Conservation (phyloP, 2,797 vertebrate species). For the Argyrosomus regius region DNA sequence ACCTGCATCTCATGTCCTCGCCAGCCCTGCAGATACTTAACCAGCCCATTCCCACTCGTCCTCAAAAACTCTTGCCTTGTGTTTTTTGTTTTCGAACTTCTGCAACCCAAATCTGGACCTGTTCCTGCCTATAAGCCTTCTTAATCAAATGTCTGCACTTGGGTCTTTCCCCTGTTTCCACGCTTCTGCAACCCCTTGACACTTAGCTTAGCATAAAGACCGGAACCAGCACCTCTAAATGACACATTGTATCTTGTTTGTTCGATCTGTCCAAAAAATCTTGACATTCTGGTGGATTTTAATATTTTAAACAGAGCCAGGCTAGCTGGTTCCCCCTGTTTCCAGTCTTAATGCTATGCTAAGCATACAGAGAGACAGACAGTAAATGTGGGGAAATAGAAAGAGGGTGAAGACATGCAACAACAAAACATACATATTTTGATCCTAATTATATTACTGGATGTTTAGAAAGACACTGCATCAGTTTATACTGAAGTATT, state of each 20-base stretch:
- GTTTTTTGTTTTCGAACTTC: too few relatives aligned
- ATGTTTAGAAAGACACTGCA: neutral
- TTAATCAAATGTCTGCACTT: too few relatives aligned
- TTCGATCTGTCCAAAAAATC: neutral
- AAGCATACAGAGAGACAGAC: neutral
- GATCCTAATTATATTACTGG: neutral
- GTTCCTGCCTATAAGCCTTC: too few relatives aligned
- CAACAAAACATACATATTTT: neutral
- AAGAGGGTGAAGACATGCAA: neutral
- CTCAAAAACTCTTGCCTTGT: too few relatives aligned
- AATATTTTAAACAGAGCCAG: neutral
- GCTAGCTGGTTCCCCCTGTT: neutral
- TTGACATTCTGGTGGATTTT: neutral
- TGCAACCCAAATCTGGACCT: too few relatives aligned
- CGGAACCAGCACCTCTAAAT: neutral
- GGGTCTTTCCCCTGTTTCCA: too few relatives aligned
- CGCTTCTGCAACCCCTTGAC: too few relatives aligned
- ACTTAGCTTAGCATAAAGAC: constrained; percentile 4
- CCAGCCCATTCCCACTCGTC: too few relatives aligned
- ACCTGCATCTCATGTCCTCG: too few relatives aligned
- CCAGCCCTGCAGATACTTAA: too few relatives aligned
- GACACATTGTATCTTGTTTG: neutral
- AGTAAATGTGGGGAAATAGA: too few relatives aligned
- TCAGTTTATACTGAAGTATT: neutral
- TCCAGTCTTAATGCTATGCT: too few relatives aligned